Evolutionary conservation across 2,888 invertebrate species (phyloP).

Genomic region (Euplexia lucipara): DNA sequence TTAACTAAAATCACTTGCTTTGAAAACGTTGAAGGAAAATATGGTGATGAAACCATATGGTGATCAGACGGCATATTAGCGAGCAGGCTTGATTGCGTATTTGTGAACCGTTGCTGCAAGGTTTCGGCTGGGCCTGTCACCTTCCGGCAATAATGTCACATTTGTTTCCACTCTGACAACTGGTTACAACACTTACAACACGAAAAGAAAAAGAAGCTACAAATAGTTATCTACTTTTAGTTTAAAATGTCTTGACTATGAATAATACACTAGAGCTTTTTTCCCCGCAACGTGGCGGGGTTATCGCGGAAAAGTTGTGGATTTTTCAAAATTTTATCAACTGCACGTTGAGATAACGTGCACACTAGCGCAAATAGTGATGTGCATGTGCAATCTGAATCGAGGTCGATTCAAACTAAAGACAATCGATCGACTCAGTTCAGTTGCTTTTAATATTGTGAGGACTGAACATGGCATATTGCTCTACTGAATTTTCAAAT

Average conservation of each 20-base stretch:
- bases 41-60: too few relatives aligned
- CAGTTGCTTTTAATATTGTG: background rate
- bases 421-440: conserved; percentile 69
- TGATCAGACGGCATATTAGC: too few relatives aligned
- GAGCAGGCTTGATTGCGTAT: too few relatives aligned
- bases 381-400: conserved; percentile 68
- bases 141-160: too few relatives aligned
- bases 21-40: too few relatives aligned
- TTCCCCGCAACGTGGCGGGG: conserved; percentile 82
- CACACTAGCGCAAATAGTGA: conserved; percentile 81
- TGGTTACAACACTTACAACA: too few relatives aligned
- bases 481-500: too few relatives aligned
- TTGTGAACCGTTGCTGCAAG: too few relatives aligned
- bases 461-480: too few relatives aligned
- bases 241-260: conserved; percentile 70
- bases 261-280: conserved; percentile 83
- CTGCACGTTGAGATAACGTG: conserved; percentile 79
- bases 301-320: conserved; percentile 90
- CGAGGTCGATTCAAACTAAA: conserved; percentile 64
- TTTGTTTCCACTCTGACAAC: background rate
- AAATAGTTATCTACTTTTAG: background rate
- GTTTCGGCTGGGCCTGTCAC: too few relatives aligned
- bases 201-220: too few relatives aligned
- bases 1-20: too few relatives aligned
- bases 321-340: conserved; percentile 91